A percentile compares a stretch with the other conserved stretches of the same genome.
phyloP scores from a whole-genome alignment of 23 tunicate genomes.

The Botrylloides violaceus region DNA sequence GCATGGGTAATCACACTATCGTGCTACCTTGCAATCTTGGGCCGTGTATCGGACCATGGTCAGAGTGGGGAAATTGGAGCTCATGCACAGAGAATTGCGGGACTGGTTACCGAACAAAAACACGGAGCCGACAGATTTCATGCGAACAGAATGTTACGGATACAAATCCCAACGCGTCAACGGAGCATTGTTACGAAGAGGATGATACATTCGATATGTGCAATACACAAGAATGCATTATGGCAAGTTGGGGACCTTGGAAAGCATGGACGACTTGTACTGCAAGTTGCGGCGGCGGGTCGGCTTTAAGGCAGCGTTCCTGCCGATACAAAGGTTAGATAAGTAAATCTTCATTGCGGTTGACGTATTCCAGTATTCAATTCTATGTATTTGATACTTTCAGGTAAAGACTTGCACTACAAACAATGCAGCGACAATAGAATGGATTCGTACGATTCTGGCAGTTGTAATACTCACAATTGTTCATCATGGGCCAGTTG shows the following conservation, averaged over 20 bases:
- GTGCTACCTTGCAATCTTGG: constrained; percentile 6
- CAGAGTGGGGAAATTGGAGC: constrained; percentile 50
- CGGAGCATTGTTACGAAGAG: not conserved
- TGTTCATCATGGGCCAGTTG: constrained; percentile 9
- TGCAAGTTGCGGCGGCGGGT: constrained; percentile 12
- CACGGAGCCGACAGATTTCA: not conserved
- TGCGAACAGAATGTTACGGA: constrained; percentile 2
- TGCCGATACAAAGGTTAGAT: constrained; percentile 4
- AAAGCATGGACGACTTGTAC: constrained; percentile 14
- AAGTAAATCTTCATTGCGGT: not conserved
- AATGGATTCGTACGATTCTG: not conserved
- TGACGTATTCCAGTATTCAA: not conserved
- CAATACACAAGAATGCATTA: constrained; percentile 7
- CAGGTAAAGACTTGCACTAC: not conserved
- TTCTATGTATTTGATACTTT: not conserved
- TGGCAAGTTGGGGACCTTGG: constrained; percentile 11
- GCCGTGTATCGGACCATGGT: constrained; percentile 32
- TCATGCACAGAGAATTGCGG: constrained; percentile 52
- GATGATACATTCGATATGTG: constrained; percentile 13
- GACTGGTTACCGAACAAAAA: constrained; percentile 22
- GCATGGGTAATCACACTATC: constrained; percentile 32
- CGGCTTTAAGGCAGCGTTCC: constrained; percentile 3
- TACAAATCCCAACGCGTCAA: not conserved
- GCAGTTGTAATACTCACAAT: constrained; percentile 8
- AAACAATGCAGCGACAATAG: not conserved